Evolutionary conservation across 2,113 vertebrate genomes (phyloP).

Genomic region (Ciconia stormi): DNA sequence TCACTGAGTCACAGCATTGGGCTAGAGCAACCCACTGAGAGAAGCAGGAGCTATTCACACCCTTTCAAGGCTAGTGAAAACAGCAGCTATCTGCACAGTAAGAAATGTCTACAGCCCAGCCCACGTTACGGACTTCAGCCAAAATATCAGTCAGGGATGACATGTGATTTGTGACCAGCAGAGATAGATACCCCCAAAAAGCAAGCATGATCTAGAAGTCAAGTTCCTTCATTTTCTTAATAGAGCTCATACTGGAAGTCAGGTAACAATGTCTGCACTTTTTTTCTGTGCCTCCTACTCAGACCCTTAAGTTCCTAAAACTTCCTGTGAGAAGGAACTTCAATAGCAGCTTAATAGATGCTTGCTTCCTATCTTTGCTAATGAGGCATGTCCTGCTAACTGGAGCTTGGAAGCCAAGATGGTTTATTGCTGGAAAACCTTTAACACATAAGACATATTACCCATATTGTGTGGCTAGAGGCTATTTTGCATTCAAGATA

Average conservation of each 20-base stretch:
- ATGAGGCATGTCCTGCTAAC: background rate
- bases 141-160: background rate
- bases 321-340: background rate
- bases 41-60: background rate
- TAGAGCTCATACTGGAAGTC: background rate
- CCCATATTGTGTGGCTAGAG: background rate
- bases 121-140: background rate
- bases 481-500: background rate
- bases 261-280: background rate
- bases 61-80: background rate
- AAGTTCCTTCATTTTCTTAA: background rate
- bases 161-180: background rate
- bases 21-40: background rate
- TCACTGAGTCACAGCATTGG: background rate
- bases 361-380: background rate
- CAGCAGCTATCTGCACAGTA: background rate
- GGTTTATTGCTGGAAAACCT: background rate
- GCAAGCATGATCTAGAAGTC: background rate
- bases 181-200: background rate
- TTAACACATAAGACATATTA: background rate
- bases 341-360: background rate
- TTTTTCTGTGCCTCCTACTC: background rate
- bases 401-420: background rate
- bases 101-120: background rate
- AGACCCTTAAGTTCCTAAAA: background rate